Base-by-base conservation (phyloP, 2,888 invertebrate species). In the Cantharis lateralis region DNA sequence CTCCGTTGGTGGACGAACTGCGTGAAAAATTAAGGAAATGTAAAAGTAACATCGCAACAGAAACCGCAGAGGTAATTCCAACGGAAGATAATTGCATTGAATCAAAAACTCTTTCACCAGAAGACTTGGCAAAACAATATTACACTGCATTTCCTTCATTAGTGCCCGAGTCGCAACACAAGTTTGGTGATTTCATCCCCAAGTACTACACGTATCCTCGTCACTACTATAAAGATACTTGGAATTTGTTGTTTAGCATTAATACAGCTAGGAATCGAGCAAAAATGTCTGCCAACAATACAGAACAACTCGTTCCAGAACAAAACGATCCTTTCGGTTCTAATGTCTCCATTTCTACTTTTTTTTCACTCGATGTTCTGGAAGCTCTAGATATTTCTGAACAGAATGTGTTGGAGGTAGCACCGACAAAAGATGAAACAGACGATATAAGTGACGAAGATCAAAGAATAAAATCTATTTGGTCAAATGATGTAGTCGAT, bases 1-100 rank as follows among this genome's bases (percentile, higher is more conserved):
- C 95, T 90, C 92, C 92, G 85, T 91, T 96, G 87, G 94, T 96
- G 82, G 95, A 95, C 89, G 95, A 96, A 90, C 90, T 96, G 86
- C 95, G 94, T 89, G 91, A 91, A 83, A 93, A 93, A 89, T 90
- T 95, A 84, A 93, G 88, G 93, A 94, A 88, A 91, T 93, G 84
- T 93, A 92, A 84, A 48, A 48, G 48, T n/a, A 48, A n/a, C n/a
- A 88, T 80, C 74, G 82, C 81, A 72, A 72, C 78, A 76, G 74
- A 72, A 71, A 78, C 79, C 71, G 70, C 75, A 15, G 79, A 81
- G 66, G 68, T 63, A 24, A 76, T 78, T 62, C 61, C 74, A 75
- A 74, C 78, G 70, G 71, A 64, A 62, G 68, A 62, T 11, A 72
- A n/a, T 24, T n/a, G 64, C 78, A 80, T 72, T 77, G 71, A 72